Evolutionary conservation across 1,140 invertebrate species (phyloP), one percentile per base, ranked within the genome.

Genomic region (Reticulitermes speratus): DNA sequence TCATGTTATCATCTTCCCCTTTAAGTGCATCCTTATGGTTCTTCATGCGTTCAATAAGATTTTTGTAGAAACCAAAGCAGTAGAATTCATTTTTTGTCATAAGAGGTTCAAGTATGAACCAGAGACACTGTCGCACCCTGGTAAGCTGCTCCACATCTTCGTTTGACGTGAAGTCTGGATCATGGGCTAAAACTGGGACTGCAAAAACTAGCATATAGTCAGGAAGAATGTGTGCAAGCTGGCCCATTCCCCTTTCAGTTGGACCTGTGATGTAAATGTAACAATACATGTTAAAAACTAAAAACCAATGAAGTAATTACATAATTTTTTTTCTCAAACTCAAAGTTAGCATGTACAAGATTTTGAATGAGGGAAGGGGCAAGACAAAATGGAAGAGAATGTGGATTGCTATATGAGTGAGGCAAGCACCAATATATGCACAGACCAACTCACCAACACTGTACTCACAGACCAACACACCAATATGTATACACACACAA

Each of bases 131-230:
- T 89, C 96, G 95, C 87, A 97, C 94, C 52, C 94, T 91, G 90
- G 95, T 95, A 30, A 98, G 92, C 88, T 97, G 95, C 21, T 93
- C 91, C 9, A 95, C 91, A 90, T 97, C 95, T 88, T 96, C 94
- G 90, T 96, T 94, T 87, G 94, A 92, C 44, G 94, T 95, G 88
- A 96, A 97, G 87, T 94, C 93, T 12, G 97, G 96, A 91, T 98
- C 96, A 90, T 99, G 97, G 9, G 98, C 96, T 25, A 99, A 93
- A 52, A 99, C 94, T 84, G 98, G 97, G 84, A 99, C 96, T 6
- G 97, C 96, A 91, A 98, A 99, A 84, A 98, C 97, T 88, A 99
- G 91, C 95, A 98, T 98, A 90, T 99, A 99, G 92, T 99, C 98
- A 84, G 98, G 98, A 90, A 97, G 92, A 90, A 97, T 97, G 90